Percentiles rank a stretch among this genome's conserved stretches.
phyloP scores from a whole-genome alignment of 2,797 vertebrate genomes.

The Sebastes matsubarae region DNA sequence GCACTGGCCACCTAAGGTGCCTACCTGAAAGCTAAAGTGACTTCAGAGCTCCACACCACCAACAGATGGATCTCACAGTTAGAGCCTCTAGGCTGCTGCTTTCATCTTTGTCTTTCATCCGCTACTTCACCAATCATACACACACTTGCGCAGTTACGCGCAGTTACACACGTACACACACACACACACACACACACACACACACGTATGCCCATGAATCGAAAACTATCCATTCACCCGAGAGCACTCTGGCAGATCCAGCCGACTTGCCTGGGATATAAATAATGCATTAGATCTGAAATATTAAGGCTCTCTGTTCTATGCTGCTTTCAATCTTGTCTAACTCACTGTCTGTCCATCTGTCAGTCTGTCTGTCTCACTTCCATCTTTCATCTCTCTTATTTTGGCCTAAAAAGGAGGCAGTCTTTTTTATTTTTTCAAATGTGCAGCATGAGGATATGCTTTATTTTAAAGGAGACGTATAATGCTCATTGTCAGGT shows the following conservation, averaged over 20 bases:
- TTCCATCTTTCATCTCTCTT: not conserved
- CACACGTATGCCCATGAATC: constrained; percentile 25
- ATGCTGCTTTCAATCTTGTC: constrained; percentile 49
- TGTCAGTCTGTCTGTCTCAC: constrained; percentile 9
- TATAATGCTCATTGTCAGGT: not conserved
- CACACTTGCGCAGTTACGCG: not conserved
- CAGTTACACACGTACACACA: not conserved
- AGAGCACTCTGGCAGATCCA: constrained; percentile 67
- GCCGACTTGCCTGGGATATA: constrained; percentile 56
- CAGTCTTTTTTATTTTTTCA: not conserved
- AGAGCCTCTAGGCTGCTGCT: constrained; percentile 63
- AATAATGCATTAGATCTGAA: constrained; percentile 80
- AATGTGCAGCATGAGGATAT: not conserved
- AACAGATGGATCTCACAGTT: constrained; percentile 72
- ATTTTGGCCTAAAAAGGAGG: not conserved
- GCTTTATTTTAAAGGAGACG: not conserved
- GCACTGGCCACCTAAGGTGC: constrained; percentile 29
- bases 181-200: not conserved
- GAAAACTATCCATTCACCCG: constrained; percentile 66
- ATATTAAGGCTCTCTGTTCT: constrained; percentile 74
- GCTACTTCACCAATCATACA: constrained; percentile 49
- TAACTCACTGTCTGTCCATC: constrained; percentile 38
- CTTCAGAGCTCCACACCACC: constrained; percentile 58
- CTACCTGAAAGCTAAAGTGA: constrained; percentile 56
- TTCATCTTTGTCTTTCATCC: constrained; percentile 81